phyloP scores from a whole-genome alignment of 2,113 vertebrate genomes.

The Poeciliopsis prolifica region DNA sequence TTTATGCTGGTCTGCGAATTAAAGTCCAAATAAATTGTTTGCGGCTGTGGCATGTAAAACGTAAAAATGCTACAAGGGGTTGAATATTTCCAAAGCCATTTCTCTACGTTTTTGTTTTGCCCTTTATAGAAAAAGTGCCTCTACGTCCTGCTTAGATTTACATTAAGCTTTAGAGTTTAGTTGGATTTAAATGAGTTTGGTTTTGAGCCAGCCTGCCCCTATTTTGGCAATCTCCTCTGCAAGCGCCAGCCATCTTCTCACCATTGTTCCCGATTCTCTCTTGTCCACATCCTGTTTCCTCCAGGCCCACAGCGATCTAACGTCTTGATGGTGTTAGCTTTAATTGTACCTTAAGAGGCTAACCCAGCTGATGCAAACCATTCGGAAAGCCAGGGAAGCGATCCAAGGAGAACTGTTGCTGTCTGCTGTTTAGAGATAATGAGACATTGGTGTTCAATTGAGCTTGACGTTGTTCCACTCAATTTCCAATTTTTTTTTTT shows the following conservation, averaged over 20 bases:
- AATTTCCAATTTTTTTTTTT: slow-evolving; percentile 14
- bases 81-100: too few relatives aligned
- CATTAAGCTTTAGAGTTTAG: slow-evolving; percentile 52
- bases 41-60: too few relatives aligned
- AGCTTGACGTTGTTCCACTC: slow-evolving; percentile 50
- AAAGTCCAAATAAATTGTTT: too few relatives aligned
- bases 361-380: slow-evolving; percentile 12
- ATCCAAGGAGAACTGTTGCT: slow-evolving; percentile 18
- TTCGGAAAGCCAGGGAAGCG: background rate
- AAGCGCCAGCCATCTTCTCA: slow-evolving; percentile 12
- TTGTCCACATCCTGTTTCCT: slow-evolving; percentile 11
- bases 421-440: slow-evolving; percentile 36
- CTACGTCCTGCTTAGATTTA: slow-evolving; percentile 42
- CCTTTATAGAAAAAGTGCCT: slow-evolving; percentile 8
- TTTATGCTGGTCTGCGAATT: too few relatives aligned
- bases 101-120: too few relatives aligned
- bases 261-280: slow-evolving; percentile 13
- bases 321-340: slow-evolving; percentile 14
- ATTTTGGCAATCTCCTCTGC: slow-evolving; percentile 15
- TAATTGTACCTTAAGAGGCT: background rate
- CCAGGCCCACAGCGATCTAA: slow-evolving; percentile 9
- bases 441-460: slow-evolving; percentile 42
- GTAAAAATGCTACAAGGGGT: too few relatives aligned
- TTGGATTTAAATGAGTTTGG: slow-evolving; percentile 55
- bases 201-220: background rate